These are phyloP conservation scores for Caenorhabditis sp. DNA, from an alignment of 2,888 invertebrate genomes.

Conservation along the genomic window DNA sequence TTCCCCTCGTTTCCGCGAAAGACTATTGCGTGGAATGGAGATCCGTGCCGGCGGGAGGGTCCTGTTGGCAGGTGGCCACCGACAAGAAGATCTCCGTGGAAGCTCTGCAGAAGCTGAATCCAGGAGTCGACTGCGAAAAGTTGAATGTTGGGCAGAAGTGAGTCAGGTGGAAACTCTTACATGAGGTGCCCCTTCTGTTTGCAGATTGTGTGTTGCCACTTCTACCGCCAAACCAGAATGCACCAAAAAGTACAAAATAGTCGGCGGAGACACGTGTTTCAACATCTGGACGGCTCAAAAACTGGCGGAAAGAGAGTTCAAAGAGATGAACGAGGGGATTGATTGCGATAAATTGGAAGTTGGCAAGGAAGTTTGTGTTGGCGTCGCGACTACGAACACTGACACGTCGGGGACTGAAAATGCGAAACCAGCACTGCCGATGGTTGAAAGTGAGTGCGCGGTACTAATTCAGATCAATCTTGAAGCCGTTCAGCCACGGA, in stretches of 20 bases:
- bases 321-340: constrained; percentile 11
- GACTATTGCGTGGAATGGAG: constrained; percentile 20
- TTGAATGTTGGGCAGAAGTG: constrained; percentile 28
- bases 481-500: background rate
- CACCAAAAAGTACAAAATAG: background rate
- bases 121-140: constrained; percentile 15
- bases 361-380: background rate
- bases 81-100: constrained; percentile 4
- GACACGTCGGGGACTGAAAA: background rate
- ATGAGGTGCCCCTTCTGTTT: background rate
- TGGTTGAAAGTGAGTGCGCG: constrained; percentile 1
- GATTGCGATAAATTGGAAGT: constrained; percentile 27
- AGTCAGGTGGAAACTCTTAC: constrained; percentile 7
- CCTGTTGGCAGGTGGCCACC: constrained; percentile 12
- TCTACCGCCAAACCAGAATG: constrained; percentile 8
- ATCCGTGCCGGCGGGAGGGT: background rate
- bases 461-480: background rate
- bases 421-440: constrained; percentile 2
- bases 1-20: background rate
- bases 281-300: constrained; percentile 17
- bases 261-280: constrained; percentile 32
- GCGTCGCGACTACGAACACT: background rate
- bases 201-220: background rate
- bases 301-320: constrained; percentile 7
- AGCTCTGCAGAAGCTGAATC: constrained; percentile 5